A percentile compares a stretch with the other conserved stretches of the same genome.
phyloP scores from a whole-genome alignment of 1,140 invertebrate genomes.

The Penaeus chinensis region DNA sequence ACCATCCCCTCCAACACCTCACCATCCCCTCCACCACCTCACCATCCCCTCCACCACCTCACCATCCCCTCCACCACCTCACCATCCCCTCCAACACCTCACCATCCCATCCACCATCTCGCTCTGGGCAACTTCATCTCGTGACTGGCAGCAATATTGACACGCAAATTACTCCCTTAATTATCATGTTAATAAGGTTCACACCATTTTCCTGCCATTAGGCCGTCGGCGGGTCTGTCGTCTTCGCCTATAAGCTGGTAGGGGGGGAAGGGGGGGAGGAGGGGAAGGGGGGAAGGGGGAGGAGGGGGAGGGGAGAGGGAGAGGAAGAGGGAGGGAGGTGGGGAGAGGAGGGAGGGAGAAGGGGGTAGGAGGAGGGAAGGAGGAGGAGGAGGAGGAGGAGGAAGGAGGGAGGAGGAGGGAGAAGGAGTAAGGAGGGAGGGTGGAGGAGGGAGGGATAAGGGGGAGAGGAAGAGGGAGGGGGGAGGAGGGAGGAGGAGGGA shows the following conservation, averaged over 20 bases:
- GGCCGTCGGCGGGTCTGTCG: background rate
- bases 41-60: background rate
- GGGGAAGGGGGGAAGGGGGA: background rate
- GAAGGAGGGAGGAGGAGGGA: background rate
- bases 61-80: background rate
- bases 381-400: background rate
- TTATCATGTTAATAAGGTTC: constrained; percentile 54
- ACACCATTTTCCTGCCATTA: constrained; percentile 49
- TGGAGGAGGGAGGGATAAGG: background rate
- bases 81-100: background rate
- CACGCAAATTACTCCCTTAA: constrained; percentile 49
- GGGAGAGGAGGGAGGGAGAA: background rate
- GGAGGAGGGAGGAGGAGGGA: background rate
- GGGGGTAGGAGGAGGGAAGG: too few species aligned
- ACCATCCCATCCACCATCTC: background rate
- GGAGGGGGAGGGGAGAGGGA: background rate
- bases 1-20: too few species aligned
- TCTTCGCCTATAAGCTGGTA: constrained; percentile 5
- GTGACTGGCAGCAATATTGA: constrained; percentile 45
- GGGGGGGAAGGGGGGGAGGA: background rate
- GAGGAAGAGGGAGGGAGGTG: background rate
- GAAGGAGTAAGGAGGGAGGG: background rate
- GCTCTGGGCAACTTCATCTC: background rate
- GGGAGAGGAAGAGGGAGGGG: background rate
- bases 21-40: too few species aligned